Conservation (phyloP, 2,113 vertebrate genomes). For the Dicaeum eximium region DNA sequence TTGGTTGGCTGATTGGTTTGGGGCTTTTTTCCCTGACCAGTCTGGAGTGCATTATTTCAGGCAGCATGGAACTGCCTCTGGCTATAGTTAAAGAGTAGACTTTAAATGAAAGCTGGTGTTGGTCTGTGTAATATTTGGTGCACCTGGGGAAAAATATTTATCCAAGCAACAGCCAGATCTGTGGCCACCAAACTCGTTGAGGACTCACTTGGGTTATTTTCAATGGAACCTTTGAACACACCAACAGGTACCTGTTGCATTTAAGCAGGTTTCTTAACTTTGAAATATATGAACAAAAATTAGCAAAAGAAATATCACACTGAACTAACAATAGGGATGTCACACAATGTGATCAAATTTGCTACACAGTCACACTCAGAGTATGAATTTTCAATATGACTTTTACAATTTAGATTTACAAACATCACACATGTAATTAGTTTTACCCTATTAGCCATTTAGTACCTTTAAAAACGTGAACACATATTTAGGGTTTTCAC, state of each 20-base stretch:
- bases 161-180: background rate
- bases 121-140: conserved; percentile 16
- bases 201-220: background rate
- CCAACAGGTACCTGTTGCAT: background rate
- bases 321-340: background rate
- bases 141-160: conserved; percentile 56
- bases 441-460: background rate
- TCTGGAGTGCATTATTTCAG: conserved; percentile 50
- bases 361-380: background rate
- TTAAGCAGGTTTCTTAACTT: background rate
- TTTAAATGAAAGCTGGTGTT: conserved; percentile 45
- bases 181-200: background rate
- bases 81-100: background rate
- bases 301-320: background rate
- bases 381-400: background rate
- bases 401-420: background rate
- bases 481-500: background rate
- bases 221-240: background rate
- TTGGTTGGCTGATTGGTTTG: background rate
- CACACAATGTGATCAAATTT: background rate
- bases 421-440: background rate
- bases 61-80: background rate
- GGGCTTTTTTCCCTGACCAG: background rate
- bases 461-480: background rate
- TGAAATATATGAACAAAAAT: background rate